Evolutionary conservation across 2,113 vertebrate genomes (phyloP), one percentile per base, ranked within the genome.

Genomic region (Calonectris borealis): DNA sequence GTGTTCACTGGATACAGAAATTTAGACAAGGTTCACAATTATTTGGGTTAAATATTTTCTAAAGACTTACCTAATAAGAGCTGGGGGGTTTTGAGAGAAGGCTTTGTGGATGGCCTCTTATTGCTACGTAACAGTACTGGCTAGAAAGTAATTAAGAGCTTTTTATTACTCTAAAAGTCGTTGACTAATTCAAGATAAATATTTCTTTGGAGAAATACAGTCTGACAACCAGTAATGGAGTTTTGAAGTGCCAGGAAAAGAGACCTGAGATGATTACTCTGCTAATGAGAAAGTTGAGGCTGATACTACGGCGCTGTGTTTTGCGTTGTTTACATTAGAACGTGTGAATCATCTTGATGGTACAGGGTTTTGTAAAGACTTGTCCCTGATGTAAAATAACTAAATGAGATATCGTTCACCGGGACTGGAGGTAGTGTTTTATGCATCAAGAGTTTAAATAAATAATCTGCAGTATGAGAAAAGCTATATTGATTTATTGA

Each of bases 401-500:
- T 86, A 27, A 72, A 83, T 54, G 69, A 89, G 82, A 62, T 76
- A 42, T 2, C 5, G 34, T 52, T 21, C 64, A 70, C 65, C 6
- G 16, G 79, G 81, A 85, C 78, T 93, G 61, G 88, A 92, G 91
- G 86, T 73, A 36, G 31, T 55, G 93, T 72, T 95, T 96, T 94
- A 66, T 90, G 93, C 94, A 96, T 93, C 87, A 78, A 36, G 96
- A 93, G 88, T 96, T 97, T 90, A 96, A 95, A 93, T 91, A 97
- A 96, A 95, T 95, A 94, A 96, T 83, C 71, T 66, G 29, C 80
- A 86, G 77, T 84, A 79, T 97, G 94, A 91, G 84, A 95, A 96
- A 95, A 96, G 76, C 88, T 84, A 51, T 91, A 90, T 40, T 89
- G 94, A 90, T 96, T 95, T 95, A 81, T 78, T 88, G 83, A 58